Evolutionary conservation across 2,888 invertebrate species (phyloP), one percentile per base, ranked within the genome.

Genomic region (Muscina levida): DNA sequence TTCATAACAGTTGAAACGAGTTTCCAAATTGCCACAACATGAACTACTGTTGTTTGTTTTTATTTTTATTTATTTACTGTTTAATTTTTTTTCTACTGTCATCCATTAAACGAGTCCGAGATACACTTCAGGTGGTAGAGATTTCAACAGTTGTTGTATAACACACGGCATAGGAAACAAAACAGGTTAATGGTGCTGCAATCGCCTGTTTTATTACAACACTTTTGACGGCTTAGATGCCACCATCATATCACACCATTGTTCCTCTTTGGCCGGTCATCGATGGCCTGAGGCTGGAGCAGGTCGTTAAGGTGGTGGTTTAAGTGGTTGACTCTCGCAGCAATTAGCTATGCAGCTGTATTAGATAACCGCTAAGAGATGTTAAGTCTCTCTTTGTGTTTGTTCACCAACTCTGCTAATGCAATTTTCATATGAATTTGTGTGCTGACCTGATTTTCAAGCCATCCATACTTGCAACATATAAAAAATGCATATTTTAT

Each of bases 121-220:
- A 57, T 65, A 70, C n/a, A n/a, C 56, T 56, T 46, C 2, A 37
- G 15, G 11, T 46, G 26, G 24, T n/a, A n/a, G 31, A 31, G 31
- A 8, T 31, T 5, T 31, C 31, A 31, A 22, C 19, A 6, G 44
- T 44, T 53, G 26, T 76, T 79, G 79, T 19, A 57, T 70, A 70
- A 73, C 42, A 57, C 42, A 56, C 65, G 56, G 72, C 65, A 57
- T 73, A 77, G 73, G 77, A 77, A 80, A 72, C 39, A 57, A 71
- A 24, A 67, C 53, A 39, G 67, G 39, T 62, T 42, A 22, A 17
- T 51, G n/a, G 4, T 31, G 31, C 31, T 31, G 31, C 31, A 3
- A 31, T 31, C 3, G 0, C 53, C 53, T n/a, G n/a, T n/a, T n/a
- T n/a, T n/a, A 22, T 62, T 62, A 62, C 62, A 62, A 62, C 62